These are phyloP conservation scores for Loripinus fragilis DNA, from an alignment of 2,888 invertebrate genomes.

Conservation along the genomic window DNA sequence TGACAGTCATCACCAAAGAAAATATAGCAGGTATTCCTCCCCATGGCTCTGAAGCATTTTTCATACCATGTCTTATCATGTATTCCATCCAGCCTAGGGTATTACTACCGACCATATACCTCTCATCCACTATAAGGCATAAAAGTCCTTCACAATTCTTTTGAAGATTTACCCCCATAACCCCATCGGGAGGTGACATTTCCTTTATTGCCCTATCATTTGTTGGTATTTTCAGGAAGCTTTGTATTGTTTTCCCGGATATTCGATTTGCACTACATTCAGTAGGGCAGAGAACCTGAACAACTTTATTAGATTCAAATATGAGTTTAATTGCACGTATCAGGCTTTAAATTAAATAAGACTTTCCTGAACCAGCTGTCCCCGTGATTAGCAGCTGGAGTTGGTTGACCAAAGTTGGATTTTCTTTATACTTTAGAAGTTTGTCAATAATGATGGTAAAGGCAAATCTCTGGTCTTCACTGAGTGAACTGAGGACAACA, in stretches of 20 bases:
- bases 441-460: neutral
- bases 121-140: constrained; percentile 40
- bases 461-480: neutral
- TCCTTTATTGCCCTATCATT: too few relatives aligned
- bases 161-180: constrained; percentile 24
- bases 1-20: constrained; percentile 46
- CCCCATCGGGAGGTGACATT: constrained; percentile 35
- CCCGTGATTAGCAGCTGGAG: too few relatives aligned
- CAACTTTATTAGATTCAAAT: constrained; percentile 44
- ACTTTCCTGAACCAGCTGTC: neutral
- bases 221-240: constrained; percentile 44
- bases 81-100: constrained; percentile 56
- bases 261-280: constrained; percentile 63
- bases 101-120: constrained; percentile 41
- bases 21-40: constrained; percentile 55
- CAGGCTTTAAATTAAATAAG: neutral
- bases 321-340: constrained; percentile 8
- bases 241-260: constrained; percentile 54
- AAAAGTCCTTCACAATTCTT: constrained; percentile 41
- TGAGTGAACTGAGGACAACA: neutral
- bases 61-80: constrained; percentile 33
- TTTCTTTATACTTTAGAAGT: neutral
- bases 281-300: constrained; percentile 62
- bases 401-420: neutral
- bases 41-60: constrained; percentile 27